Evolutionary conservation across 2,888 invertebrate genomes (phyloP).

Genomic region (Phyto melanocephala): DNA sequence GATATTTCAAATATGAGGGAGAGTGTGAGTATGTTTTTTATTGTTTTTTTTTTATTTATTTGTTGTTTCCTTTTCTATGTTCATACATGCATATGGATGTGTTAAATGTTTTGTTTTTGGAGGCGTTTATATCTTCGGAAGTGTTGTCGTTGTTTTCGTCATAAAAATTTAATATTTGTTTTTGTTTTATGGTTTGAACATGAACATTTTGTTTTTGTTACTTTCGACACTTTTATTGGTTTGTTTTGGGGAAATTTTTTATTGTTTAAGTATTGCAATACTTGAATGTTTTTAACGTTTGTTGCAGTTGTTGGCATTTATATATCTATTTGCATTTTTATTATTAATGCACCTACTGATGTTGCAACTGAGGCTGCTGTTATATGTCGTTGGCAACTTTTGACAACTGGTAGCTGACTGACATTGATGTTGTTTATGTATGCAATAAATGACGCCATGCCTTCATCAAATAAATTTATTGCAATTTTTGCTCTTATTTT

Average conservation of each 20-base stretch:
- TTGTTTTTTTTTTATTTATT: not conserved
- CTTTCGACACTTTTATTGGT: slow-evolving; percentile 26
- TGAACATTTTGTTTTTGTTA: slow-evolving; percentile 9
- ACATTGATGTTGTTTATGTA: not conserved
- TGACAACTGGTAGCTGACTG: slow-evolving; percentile 5
- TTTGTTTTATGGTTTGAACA: slow-evolving; percentile 4
- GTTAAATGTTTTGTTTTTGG: slow-evolving; percentile 8
- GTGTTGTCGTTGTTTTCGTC: not conserved
- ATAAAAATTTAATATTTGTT: slow-evolving; percentile 19
- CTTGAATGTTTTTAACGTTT: not conserved
- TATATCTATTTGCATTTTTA: slow-evolving; percentile 15
- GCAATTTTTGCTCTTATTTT: not conserved
- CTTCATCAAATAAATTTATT: slow-evolving; percentile 41
- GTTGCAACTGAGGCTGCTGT: slow-evolving; percentile 8
- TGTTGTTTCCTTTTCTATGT: no score
- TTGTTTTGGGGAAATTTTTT: slow-evolving; percentile 31
- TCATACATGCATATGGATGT: not conserved
- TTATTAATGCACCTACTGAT: not conserved
- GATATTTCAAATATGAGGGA: not conserved
- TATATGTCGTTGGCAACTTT: not conserved
- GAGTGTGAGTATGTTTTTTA: not conserved
- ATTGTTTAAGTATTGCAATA: slow-evolving; percentile 4
- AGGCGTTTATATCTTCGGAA: slow-evolving; percentile 45
- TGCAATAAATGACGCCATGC: slow-evolving; percentile 34
- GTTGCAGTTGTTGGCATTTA: not conserved